These are phyloP conservation scores for Cynodonichthys magdalenae DNA, from an alignment of 2,797 vertebrate genomes.

Conservation along the genomic window DNA sequence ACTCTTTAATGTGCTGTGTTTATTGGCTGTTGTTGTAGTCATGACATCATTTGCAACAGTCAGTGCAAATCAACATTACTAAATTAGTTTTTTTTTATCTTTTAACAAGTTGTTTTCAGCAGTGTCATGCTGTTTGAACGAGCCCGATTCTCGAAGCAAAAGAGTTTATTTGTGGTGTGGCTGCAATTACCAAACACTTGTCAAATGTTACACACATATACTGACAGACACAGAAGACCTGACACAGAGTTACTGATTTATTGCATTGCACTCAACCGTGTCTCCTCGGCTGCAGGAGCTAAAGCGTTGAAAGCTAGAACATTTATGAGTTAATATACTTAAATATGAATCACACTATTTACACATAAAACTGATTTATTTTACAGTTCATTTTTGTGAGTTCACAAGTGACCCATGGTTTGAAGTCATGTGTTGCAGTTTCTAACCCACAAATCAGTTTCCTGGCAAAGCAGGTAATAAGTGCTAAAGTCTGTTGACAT, in stretches of 20 bases:
- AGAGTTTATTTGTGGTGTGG: too few relatives aligned
- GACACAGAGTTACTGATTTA: background rate
- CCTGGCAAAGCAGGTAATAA: too few relatives aligned
- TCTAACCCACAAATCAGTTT: too few relatives aligned
- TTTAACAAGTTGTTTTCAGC: background rate
- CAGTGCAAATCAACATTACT: background rate
- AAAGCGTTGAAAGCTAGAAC: background rate
- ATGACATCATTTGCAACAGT: background rate
- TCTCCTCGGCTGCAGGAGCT: background rate
- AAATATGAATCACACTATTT: too few relatives aligned
- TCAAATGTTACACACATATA: slow-evolving; percentile 1
- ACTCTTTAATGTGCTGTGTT: too few relatives aligned
- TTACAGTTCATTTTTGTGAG: too few relatives aligned
- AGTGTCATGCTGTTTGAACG: background rate
- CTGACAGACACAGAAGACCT: background rate
- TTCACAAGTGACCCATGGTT: too few relatives aligned
- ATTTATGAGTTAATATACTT: too few relatives aligned
- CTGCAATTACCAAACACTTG: background rate
- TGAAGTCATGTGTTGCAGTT: too few relatives aligned
- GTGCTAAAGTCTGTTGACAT: too few relatives aligned
- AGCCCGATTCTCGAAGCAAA: background rate
- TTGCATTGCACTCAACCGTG: background rate
- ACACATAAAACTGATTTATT: too few relatives aligned
- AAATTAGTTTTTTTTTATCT: background rate
- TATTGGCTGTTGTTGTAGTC: background rate